These are phyloP conservation scores for Fragum whitleyi DNA, from an alignment of 2,888 invertebrate species.

Conservation along the genomic window DNA sequence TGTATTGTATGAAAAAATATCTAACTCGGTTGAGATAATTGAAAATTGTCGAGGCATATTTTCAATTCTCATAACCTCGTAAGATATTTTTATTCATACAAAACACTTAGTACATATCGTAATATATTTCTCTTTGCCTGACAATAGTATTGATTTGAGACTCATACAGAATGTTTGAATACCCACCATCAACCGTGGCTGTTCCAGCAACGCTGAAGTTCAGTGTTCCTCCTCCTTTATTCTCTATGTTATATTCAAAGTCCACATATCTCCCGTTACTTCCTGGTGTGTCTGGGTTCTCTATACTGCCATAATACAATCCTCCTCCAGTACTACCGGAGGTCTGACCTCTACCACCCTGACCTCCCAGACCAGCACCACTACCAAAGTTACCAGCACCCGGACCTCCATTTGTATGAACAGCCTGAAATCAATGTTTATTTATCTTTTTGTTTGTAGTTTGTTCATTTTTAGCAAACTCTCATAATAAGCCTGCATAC, in stretches of 20 bases:
- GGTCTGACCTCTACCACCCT: slow-evolving; percentile 67
- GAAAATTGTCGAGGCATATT: too few relatives aligned
- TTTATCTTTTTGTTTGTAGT: too few relatives aligned
- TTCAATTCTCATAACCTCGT: too few relatives aligned
- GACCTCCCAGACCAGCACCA: slow-evolving; percentile 77
- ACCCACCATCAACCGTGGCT: slow-evolving; percentile 70
- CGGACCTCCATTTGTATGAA: slow-evolving; percentile 52
- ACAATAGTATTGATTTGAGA: too few relatives aligned
- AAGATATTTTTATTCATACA: too few relatives aligned
- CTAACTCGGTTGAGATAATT: too few relatives aligned
- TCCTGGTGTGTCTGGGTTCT: slow-evolving; percentile 62
- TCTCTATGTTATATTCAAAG: slow-evolving; percentile 27
- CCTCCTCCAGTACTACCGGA: slow-evolving; percentile 54
- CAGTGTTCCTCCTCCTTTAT: slow-evolving; percentile 71
- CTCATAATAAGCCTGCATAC: too few relatives aligned
- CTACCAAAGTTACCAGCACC: slow-evolving; percentile 69
- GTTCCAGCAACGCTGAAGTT: slow-evolving; percentile 56
- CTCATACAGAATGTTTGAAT: too few relatives aligned
- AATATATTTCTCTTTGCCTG: too few relatives aligned
- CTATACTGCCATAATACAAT: slow-evolving; percentile 67
- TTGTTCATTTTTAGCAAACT: too few relatives aligned
- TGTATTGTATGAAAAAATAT: too few relatives aligned
- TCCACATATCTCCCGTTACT: slow-evolving; percentile 63
- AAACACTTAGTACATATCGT: too few relatives aligned
- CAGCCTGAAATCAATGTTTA: slow-evolving; percentile 53